These are phyloP conservation scores for Parthenolecanium corni DNA, from an alignment of 2,888 invertebrate species.

Conservation along the genomic window DNA sequence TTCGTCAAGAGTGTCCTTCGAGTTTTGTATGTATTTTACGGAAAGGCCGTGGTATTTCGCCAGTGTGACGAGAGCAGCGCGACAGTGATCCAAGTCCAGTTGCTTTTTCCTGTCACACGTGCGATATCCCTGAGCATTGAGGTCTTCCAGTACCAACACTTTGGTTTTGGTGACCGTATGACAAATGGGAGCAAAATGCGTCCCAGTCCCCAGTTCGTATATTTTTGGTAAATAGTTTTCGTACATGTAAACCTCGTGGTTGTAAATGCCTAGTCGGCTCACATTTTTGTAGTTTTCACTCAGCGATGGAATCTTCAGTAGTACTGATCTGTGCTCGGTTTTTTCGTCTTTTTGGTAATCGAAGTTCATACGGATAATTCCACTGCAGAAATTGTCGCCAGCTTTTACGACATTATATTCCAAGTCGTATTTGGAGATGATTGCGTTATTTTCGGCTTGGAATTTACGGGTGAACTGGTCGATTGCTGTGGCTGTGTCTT, in stretches of 20 bases:
- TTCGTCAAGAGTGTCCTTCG: not conserved
- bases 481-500: not conserved
- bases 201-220: too few relatives aligned
- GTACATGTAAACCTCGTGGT: conserved; percentile 7
- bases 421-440: not conserved
- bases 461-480: not conserved
- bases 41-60: conserved; percentile 22
- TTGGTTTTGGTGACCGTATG: not conserved
- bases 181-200: not conserved
- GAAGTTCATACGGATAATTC: not conserved
- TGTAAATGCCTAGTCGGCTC: not conserved
- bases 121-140: conserved; percentile 4
- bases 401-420: not conserved
- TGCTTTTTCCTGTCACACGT: not conserved
- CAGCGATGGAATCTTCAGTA: not conserved
- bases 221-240: too few relatives aligned
- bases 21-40: not conserved
- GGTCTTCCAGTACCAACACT: conserved; percentile 9
- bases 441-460: not conserved
- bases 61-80: not conserved
- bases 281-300: conserved; percentile 1
- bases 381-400: not conserved
- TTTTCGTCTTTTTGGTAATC: not conserved
- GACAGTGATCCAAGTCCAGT: conserved; percentile 12
- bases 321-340: not conserved